Conservation (phyloP, 2,888 invertebrate species). For the Epinotia nisella region DNA sequence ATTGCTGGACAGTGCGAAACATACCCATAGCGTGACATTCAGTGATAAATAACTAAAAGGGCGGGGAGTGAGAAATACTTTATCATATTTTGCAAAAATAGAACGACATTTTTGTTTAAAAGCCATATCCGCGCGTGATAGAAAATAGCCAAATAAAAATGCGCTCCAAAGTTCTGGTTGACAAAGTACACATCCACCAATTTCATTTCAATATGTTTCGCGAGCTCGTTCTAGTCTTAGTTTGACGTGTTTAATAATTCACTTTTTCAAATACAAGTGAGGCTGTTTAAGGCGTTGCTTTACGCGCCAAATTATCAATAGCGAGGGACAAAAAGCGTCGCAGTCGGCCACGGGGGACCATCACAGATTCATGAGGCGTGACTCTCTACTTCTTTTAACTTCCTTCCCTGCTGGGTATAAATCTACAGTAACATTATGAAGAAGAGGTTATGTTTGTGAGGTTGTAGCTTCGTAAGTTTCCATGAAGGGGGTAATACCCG, state of each 20-base stretch:
- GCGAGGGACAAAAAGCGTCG: slow-evolving; percentile 6
- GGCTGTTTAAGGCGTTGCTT: not conserved
- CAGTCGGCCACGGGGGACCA: slow-evolving; percentile 41
- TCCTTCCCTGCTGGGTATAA: slow-evolving; percentile 38
- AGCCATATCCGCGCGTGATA: not conserved
- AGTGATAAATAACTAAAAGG: slow-evolving; percentile 34
- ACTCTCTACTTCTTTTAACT: slow-evolving; percentile 49
- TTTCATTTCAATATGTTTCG: not conserved
- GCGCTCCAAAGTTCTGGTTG: too few relatives aligned
- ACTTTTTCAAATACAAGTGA: not conserved
- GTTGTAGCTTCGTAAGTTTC: not conserved
- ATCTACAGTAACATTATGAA: not conserved
- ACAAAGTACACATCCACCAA: too few relatives aligned
- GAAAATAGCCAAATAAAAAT: not conserved
- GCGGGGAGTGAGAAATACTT: slow-evolving; percentile 24
- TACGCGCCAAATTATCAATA: slow-evolving; percentile 24
- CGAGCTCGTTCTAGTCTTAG: too few relatives aligned
- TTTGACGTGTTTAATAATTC: too few relatives aligned
- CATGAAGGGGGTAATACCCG: too few relatives aligned
- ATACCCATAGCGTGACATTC: slow-evolving; percentile 29
- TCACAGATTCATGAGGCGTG: slow-evolving; percentile 51
- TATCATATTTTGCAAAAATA: slow-evolving; percentile 38
- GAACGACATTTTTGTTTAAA: slow-evolving; percentile 2
- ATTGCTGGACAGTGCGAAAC: not conserved
- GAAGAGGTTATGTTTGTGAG: not conserved